Base-by-base conservation (phyloP, 2,797 vertebrate genomes). In the Cryptoprocta ferox region DNA sequence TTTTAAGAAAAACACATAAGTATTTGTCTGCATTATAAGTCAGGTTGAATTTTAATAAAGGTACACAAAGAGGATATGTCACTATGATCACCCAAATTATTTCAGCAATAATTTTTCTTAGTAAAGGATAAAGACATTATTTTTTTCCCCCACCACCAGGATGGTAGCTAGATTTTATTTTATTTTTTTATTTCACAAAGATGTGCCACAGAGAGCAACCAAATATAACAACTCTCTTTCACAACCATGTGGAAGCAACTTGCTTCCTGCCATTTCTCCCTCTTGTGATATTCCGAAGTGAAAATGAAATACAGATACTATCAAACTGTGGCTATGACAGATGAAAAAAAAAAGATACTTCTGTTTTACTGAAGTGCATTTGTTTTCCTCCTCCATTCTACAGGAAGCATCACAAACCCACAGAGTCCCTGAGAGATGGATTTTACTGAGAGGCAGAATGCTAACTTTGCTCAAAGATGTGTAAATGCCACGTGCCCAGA, bases 401-500 rank as follows among this genome's bases (percentile, higher is more conserved):
- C 97, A 98, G 98, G 96, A 96, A 98, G 97, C 97, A 97, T 98
- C 95, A 96, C 94, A 98, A 97, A 97, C 96, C 96, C 98, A 96
- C 95, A 97, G 96, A 97, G 90, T 98, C 95, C 94, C 97, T 96
- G 90, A 96, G 97, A 97, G 97, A 98, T 98, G 95, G 96, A 93
- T 98, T 98, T 98, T 91, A 97, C 97, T 95, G 89, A 56, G 96
- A 98, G 96, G 95, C 85, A 71, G 97, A 98, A 97, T 97, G 97
- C 98, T 98, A 98, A 98, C 98, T 98, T 97, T 98, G 97, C 96
- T 98, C 97, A 97, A 97, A 98, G 97, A 98, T 97, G 98, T 98
- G 98, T 98, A 98, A 98, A 98, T 98, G 98, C 98, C 98, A 98
- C 95, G 96, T 98, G 98, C 97, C 90, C 98, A 98, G 98, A 98